phyloP scores from a whole-genome alignment of 2,113 vertebrate genomes.

The Clarias magur region DNA sequence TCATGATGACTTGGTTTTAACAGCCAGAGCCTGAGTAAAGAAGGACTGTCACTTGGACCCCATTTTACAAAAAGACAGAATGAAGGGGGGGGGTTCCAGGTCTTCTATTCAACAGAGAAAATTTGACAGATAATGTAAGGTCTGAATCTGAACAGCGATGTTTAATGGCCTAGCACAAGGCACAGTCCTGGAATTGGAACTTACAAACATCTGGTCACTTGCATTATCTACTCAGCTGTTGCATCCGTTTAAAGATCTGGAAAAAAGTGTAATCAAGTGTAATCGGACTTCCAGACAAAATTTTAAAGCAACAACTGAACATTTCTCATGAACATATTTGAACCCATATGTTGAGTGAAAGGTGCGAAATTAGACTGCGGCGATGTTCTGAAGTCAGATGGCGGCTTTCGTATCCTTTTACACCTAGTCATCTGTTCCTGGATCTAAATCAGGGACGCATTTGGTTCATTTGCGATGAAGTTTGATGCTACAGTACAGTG shows the following conservation, averaged over 20 bases:
- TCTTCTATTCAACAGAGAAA: too few species aligned
- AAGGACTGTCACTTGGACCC: background rate
- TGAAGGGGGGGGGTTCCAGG: background rate
- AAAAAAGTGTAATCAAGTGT: background rate
- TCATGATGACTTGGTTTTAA: conserved; percentile 15
- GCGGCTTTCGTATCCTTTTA: background rate
- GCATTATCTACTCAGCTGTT: background rate
- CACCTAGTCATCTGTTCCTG: background rate
- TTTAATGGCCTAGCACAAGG: background rate
- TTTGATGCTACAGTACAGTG: background rate
- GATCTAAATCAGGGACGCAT: background rate
- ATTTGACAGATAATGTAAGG: background rate
- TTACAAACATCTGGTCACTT: background rate
- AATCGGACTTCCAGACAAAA: background rate
- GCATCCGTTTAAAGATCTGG: background rate
- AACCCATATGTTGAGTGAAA: background rate
- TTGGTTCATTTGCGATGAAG: background rate
- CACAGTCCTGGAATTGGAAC: background rate
- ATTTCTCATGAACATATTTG: background rate
- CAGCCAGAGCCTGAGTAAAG: background rate
- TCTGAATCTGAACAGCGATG: background rate
- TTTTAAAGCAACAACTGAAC: background rate
- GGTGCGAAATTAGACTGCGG: background rate
- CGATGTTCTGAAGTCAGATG: background rate
- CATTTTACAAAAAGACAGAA: conserved; percentile 6